Evolutionary conservation across 1,140 invertebrate genomes (phyloP), one percentile per base, ranked within the genome.

Genomic region (Drosophila simulans): DNA sequence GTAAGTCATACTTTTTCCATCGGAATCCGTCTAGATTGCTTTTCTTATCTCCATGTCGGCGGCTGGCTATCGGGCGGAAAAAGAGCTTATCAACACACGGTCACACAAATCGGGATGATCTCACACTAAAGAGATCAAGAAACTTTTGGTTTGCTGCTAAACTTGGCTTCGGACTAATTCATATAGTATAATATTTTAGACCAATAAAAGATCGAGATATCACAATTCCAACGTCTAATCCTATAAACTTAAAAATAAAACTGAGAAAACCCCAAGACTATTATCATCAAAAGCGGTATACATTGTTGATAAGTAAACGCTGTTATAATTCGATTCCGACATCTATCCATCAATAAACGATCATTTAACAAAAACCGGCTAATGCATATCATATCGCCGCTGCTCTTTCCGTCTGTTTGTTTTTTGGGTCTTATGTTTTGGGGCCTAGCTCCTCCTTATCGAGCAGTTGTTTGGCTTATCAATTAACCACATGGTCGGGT

Each of bases 381-480:
- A 70, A 70, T 51, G 10, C 34, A 71, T 70, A 71, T 72, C 40
- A 71, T 58, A 66, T 68, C 59, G 25, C 25, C 51, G 42, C 40
- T 25, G 42, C 42, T 57, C 66, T 70, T 71, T 71, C n/a, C 43
- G 43, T 48, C 35, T 35, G 54, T 68, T 68, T 69, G 65, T 13
- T 31, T 20, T 17, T 27, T 31, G 45, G 66, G 46, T 71, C 68
- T 35, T 55, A 72, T 72, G 54, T 72, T 71, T 59, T 72, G 66
- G 66, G 48, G 45, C 55, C 60, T 75, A 57, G 40, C 27, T 25
- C 35, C 72, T 76, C 35, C 72, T 76, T 76, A 76, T 76, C 72
- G 72, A 76, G 72, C 72, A 76, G 54, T 76, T 76, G 60, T 53
- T 64, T 46, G 20, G 5, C 71, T 76, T 76, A 76, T 76, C 72